Base-by-base conservation (phyloP, 1,140 invertebrate species). In the Pogonomyrmex barbatus region DNA sequence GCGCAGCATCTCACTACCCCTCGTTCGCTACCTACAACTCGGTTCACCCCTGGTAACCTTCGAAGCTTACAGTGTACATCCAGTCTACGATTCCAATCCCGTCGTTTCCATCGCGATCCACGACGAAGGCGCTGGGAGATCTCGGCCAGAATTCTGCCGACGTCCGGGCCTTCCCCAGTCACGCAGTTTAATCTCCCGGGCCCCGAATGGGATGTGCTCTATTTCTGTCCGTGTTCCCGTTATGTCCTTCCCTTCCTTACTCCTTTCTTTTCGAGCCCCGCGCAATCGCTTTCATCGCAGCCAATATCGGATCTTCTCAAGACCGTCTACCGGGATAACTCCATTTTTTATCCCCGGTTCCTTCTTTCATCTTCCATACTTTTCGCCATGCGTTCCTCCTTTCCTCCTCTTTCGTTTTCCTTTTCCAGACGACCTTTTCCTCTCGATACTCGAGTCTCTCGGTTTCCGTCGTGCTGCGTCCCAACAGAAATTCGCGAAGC, bases 271-370 rank as follows among this genome's bases (percentile, higher is more conserved):
- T 36, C 68, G 42, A 24, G 30, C 39, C 47, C 47, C 45, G 24
- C 52, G 68, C 79, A 60, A 83, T 83, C 68, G 79, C 68, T 60
- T 33, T 83, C 52, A 62, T 83, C 68, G 42, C 79, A 42, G 68
- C 68, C 79, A 83, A 83, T 83, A 83, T 75, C 79, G 68, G 58
- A 50, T 73, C 60, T 83, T 45, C 39, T 12, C 65, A 14, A 70
- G 39, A 30, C 17, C 33, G 30, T 65, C 60, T 62, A 54, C 17
- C 33, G 42, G 6, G 54, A 50, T 60, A 83, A 73, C 68, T 83
- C 30, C 10, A 83, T 75, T 75, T 75, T 82, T 83, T 70, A 17
- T 8, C 45, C 45, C 10, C 75, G 3, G 2, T 45, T 17, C 42
- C 39, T 45, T 58, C 67, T 54, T 10, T 83, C 68, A 14, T 60